phyloP scores from a whole-genome alignment of 2,797 vertebrate genomes.

The Hybognathus amarus region DNA sequence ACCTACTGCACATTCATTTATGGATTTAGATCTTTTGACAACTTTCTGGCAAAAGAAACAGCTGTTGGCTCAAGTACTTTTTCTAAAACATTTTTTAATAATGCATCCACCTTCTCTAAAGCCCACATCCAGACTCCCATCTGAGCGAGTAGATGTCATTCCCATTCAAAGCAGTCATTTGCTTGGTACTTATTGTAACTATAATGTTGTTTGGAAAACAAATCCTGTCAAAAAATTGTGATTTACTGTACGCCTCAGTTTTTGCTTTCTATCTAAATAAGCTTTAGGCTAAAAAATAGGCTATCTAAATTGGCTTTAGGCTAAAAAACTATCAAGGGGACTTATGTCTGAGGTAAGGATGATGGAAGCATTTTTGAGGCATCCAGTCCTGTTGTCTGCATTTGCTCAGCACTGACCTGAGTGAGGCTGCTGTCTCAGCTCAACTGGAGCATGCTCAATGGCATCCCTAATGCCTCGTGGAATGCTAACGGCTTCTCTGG shows the following conservation, averaged over 20 bases:
- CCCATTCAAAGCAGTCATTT: neutral
- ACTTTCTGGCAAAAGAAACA: neutral
- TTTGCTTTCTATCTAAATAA: neutral
- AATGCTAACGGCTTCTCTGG: conserved; percentile 36
- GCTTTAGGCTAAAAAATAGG: too few relatives aligned
- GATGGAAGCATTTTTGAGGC: conserved; percentile 34
- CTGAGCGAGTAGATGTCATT: neutral
- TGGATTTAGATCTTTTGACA: neutral
- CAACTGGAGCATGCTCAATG: conserved; percentile 47
- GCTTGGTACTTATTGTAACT: neutral
- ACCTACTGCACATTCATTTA: neutral
- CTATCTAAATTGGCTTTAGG: neutral
- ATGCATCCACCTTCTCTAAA: neutral
- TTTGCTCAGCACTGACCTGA: conserved; percentile 50
- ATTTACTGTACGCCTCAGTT: neutral
- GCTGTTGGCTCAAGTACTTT: neutral
- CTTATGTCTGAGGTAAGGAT: conserved; percentile 21
- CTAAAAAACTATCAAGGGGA: conserved; percentile 4
- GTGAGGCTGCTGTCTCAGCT: conserved; percentile 55
- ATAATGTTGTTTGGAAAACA: neutral
- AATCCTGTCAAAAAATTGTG: neutral
- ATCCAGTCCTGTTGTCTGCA: conserved; percentile 41
- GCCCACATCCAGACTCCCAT: neutral
- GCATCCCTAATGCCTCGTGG: conserved; percentile 47
- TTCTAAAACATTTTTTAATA: too few relatives aligned